Base-by-base conservation (phyloP, 1,140 invertebrate genomes). In the Whitmania pigra region DNA sequence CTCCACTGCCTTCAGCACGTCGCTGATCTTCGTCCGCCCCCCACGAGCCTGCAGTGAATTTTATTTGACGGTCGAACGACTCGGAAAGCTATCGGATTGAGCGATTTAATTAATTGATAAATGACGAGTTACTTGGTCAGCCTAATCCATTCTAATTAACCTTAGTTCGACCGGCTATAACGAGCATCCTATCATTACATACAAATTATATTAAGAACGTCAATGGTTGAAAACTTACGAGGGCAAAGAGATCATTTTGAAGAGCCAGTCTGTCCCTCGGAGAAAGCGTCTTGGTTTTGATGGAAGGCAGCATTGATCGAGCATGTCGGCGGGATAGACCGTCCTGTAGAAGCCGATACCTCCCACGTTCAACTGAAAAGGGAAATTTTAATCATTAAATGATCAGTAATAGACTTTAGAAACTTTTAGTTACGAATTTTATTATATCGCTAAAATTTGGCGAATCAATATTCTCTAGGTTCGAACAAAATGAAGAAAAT, bases 221-320 rank as follows among this genome's bases (percentile, higher is more conserved):
- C 6, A 63, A 63, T 13, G 31, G 0, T 2, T 1, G 18, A 2
- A 54, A 43, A 31, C 81, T 78, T 78, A 88, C 86, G 82, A 95
- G 85, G 40, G 93, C 92, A 82, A 93, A 96, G 53, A 96, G 85
- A 74, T 98, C 95, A 82, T 94, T 92, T 36, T 95, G 85, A 7
- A 98, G 80, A 7, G 91, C 90, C 36, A 97, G 86, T 55, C 94
- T 87, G 81, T 98, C 94, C 6, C 97, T 83, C 6, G 92, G 90
- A 40, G 91, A 89, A 76, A 98, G 81, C 25, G 86, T 87, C 73
- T 88, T 87, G 77, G 89, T 84, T 72, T 87, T 85, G 67, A 98
- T 89, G 0, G 90, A 89, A 0, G 90, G 87, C 69, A 93, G 83
- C 71, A 98, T 84, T 66, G 83, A 31, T 87, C 83, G 55, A 97